A percentile compares a stretch with the other conserved stretches of the same genome.
phyloP scores from a whole-genome alignment of 2,888 invertebrate species.

The Eristalis pertinax region DNA sequence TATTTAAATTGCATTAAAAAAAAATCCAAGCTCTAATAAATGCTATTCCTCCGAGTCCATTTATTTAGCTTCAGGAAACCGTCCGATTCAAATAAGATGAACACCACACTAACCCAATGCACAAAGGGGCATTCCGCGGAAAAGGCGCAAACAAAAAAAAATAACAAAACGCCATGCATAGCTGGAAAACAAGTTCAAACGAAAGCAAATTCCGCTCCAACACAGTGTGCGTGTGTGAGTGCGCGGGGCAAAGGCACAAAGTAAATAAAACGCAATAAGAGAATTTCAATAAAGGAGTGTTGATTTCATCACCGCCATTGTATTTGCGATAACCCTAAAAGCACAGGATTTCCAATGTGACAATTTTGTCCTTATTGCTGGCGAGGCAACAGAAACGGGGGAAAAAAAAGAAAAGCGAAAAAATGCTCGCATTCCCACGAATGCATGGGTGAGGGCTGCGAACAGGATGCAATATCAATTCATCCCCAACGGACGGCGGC shows the following conservation, averaged over 20 bases:
- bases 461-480: slow-evolving; percentile 71
- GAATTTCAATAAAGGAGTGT: slow-evolving; percentile 70
- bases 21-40: not conserved
- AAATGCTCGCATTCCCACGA: slow-evolving; percentile 41
- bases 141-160: not conserved
- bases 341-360: slow-evolving; percentile 67
- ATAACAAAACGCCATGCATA: not conserved
- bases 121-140: not conserved
- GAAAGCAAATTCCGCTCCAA: not conserved
- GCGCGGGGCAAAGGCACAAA: not conserved
- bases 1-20: not conserved
- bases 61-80: not conserved
- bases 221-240: not conserved
- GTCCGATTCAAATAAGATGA: not conserved
- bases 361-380: slow-evolving; percentile 67
- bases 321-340: slow-evolving; percentile 69
- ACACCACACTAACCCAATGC: not conserved
- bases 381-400: slow-evolving; percentile 8
- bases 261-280: slow-evolving; percentile 68
- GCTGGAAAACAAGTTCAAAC: slow-evolving; percentile 4
- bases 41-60: not conserved
- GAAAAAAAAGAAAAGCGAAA: slow-evolving; percentile 11
- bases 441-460: slow-evolving; percentile 36
- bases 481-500: slow-evolving; percentile 33
- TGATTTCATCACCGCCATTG: slow-evolving; percentile 70